phyloP scores from a whole-genome alignment of 2,113 vertebrate genomes.

The Sinocyclocheilus grahami region DNA sequence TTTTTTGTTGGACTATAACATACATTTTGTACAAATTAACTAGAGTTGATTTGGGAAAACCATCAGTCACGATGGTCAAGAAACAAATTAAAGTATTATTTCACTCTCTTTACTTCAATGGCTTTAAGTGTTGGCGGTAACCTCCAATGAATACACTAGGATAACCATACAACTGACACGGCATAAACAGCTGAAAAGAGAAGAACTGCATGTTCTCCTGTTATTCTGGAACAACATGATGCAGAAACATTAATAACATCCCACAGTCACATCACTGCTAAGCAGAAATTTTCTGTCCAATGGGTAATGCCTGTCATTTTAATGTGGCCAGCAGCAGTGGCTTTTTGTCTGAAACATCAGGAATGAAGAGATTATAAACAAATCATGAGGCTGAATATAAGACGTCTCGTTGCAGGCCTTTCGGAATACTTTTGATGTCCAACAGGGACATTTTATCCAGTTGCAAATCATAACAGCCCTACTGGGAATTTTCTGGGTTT shows the following conservation, averaged over 20 bases:
- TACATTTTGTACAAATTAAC: too few species aligned
- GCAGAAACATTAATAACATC: not conserved
- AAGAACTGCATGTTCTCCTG: not conserved
- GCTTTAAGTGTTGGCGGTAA: not conserved
- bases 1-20: too few species aligned
- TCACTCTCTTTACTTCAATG: not conserved
- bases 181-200: not conserved
- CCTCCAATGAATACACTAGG: not conserved
- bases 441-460: not conserved
- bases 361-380: not conserved
- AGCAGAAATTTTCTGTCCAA: not conserved
- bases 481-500: not conserved
- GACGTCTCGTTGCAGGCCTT: not conserved
- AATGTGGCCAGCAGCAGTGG: not conserved
- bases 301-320: not conserved
- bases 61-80: not conserved
- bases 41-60: too few species aligned
- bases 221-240: not conserved
- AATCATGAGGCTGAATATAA: slow-evolving; percentile 1
- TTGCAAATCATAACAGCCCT: not conserved
- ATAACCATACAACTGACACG: not conserved
- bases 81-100: not conserved
- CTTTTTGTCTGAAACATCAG: slow-evolving; percentile 4
- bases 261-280: not conserved
- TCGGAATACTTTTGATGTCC: not conserved